Evolutionary conservation across 64 coral and sea anemone genomes (phyloP).

Genomic region (Actinia equina): DNA sequence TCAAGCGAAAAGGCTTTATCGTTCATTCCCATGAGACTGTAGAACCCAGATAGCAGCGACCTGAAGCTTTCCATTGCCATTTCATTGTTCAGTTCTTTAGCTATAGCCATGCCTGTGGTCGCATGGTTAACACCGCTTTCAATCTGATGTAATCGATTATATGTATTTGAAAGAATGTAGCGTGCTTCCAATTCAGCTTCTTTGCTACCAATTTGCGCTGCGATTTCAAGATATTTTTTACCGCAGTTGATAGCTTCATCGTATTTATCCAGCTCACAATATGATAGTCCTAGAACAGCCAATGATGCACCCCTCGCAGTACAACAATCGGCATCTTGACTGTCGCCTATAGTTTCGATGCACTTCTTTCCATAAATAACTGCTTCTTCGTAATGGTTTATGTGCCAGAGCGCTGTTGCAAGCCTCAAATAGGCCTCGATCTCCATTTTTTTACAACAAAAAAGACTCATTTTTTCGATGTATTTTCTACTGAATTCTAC

Average conservation of each 20-base stretch:
- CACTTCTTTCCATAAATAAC: not conserved
- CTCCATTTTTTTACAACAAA: not conserved
- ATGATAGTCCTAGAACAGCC: not conserved
- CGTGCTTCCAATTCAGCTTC: not conserved
- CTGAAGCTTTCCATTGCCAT: not conserved
- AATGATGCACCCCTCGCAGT: not conserved
- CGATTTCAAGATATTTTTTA: not conserved
- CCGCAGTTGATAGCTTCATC: not conserved
- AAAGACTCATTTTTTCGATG: not conserved
- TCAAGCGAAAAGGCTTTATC: not conserved
- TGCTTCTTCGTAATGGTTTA: not conserved
- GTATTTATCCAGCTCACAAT: not conserved
- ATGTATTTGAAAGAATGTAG: not conserved
- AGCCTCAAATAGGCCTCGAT: not conserved
- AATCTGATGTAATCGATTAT: not conserved
- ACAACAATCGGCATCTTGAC: not conserved
- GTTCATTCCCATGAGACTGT: not conserved
- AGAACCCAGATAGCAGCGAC: not conserved
- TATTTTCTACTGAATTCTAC: not conserved
- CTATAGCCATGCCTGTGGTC: not conserved
- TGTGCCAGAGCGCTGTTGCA: not conserved
- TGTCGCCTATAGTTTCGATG: not conserved
- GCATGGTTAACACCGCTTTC: not conserved
- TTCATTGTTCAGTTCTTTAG: not conserved
- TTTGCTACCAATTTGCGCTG: not conserved